A percentile compares a stretch with the other conserved stretches of the same genome.
These are phyloP conservation scores for Tychaedon coryphoeus DNA, from an alignment of 2,113 vertebrate genomes.

Conservation along the genomic window DNA sequence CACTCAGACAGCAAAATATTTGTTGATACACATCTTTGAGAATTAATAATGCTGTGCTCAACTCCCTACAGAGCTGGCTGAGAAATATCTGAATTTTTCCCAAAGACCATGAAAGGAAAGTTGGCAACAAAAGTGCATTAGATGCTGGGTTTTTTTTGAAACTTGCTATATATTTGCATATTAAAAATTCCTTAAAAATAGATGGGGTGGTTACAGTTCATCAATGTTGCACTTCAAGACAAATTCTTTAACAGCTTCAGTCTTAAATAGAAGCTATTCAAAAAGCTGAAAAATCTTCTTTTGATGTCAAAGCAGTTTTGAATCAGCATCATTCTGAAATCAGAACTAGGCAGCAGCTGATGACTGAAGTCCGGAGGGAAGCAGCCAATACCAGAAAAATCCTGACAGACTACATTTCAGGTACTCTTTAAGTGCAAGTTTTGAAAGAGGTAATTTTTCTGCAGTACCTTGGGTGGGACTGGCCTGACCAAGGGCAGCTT, in stretches of 20 bases:
- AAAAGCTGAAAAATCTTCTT: background rate
- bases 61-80: background rate
- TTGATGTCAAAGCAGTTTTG: background rate
- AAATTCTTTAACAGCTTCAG: background rate
- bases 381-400: background rate
- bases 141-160: background rate
- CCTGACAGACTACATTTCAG: background rate
- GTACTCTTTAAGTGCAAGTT: background rate
- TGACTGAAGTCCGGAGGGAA: background rate
- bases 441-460: background rate
- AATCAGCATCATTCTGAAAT: background rate
- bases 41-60: background rate
- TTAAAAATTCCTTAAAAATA: background rate
- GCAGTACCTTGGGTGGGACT: background rate
- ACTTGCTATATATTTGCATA: background rate
- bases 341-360: background rate
- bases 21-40: background rate
- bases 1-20: background rate
- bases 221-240: background rate
- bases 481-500: background rate
- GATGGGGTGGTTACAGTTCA: background rate
- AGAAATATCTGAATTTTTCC: background rate
- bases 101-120: background rate
- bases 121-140: background rate
- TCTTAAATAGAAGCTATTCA: background rate